Percentiles rank a stretch among this genome's conserved stretches.
phyloP scores from a whole-genome alignment of 2,113 vertebrate genomes.

The Lampris megalopsis region DNA sequence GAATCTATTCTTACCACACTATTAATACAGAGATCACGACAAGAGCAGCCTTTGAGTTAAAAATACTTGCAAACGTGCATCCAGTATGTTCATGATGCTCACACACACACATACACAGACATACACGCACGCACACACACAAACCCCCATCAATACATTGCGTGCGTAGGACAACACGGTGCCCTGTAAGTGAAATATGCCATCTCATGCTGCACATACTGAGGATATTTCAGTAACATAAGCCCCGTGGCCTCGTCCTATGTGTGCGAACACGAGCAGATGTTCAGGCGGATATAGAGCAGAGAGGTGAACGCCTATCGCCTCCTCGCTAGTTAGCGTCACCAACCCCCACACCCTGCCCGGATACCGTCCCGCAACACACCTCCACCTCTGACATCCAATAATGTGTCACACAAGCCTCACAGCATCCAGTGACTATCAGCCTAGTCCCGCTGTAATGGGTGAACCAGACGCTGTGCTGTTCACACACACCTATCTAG shows the following conservation, averaged over 20 bases:
- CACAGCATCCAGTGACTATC: background rate
- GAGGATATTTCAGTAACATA: constrained; percentile 44
- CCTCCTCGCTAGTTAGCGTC: constrained; percentile 10
- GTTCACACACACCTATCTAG: no score
- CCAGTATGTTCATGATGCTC: constrained; percentile 39
- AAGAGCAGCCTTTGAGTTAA: constrained; percentile 22
- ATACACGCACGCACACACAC: constrained; percentile 33
- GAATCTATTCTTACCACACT: constrained; percentile 45
- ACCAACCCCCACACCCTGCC: background rate
- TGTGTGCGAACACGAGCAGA: constrained; percentile 68
- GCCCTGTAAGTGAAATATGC: constrained; percentile 14
- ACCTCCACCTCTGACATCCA: background rate
- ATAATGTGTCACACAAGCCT: background rate
- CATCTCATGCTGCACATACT: constrained; percentile 2
- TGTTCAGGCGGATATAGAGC: constrained; percentile 52
- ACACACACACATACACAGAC: constrained; percentile 54
- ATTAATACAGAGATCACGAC: constrained; percentile 49
- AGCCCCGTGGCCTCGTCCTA: constrained; percentile 44
- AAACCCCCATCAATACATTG: background rate
- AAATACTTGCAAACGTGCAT: constrained; percentile 48
- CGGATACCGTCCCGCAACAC: background rate
- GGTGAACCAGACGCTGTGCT: background rate
- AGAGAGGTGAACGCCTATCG: constrained; percentile 45
- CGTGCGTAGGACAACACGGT: background rate
- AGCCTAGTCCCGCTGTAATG: background rate